phyloP scores from a whole-genome alignment of 1,140 invertebrate genomes.

The Heliconius congener region DNA sequence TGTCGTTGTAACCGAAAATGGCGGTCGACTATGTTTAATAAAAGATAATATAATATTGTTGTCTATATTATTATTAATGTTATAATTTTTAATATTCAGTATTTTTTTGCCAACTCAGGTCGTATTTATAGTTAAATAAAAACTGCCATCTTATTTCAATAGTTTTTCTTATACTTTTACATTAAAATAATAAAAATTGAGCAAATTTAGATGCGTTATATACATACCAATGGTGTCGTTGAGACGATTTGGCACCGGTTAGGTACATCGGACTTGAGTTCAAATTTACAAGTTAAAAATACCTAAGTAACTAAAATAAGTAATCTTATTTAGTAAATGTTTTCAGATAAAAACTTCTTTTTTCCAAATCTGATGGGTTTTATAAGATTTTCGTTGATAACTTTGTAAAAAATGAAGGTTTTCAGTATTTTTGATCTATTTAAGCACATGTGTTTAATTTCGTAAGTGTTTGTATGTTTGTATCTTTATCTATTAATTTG shows the following conservation, averaged over 20 bases:
- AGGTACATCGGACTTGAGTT: slow-evolving; percentile 69
- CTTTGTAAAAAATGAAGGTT: too few relatives aligned
- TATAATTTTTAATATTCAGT: too few relatives aligned
- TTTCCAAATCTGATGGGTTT: too few relatives aligned
- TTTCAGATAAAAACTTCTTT: background rate
- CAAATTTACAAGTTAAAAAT: slow-evolving; percentile 52
- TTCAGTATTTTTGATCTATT: too few relatives aligned
- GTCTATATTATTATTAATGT: too few relatives aligned
- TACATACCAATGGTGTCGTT: slow-evolving; percentile 46
- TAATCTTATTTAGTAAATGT: background rate
- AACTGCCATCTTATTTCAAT: background rate
- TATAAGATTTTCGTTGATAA: too few relatives aligned
- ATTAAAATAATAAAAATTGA: slow-evolving; percentile 47
- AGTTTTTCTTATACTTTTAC: slow-evolving; percentile 6
- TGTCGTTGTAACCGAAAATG: background rate
- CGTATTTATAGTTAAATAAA: background rate
- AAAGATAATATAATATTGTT: too few relatives aligned
- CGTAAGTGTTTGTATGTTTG: too few relatives aligned
- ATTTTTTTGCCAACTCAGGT: too few relatives aligned
- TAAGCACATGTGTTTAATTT: too few relatives aligned
- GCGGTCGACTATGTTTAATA: background rate
- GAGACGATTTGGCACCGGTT: slow-evolving; percentile 65
- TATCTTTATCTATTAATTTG: too few relatives aligned
- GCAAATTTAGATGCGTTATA: slow-evolving; percentile 57
- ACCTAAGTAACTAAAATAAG: background rate